A percentile compares a stretch with the other conserved stretches of the same genome.
These are phyloP conservation scores for Luidia sarsii DNA, from an alignment of 53 echinoderm and acorn worm species.

Conservation along the genomic window DNA sequence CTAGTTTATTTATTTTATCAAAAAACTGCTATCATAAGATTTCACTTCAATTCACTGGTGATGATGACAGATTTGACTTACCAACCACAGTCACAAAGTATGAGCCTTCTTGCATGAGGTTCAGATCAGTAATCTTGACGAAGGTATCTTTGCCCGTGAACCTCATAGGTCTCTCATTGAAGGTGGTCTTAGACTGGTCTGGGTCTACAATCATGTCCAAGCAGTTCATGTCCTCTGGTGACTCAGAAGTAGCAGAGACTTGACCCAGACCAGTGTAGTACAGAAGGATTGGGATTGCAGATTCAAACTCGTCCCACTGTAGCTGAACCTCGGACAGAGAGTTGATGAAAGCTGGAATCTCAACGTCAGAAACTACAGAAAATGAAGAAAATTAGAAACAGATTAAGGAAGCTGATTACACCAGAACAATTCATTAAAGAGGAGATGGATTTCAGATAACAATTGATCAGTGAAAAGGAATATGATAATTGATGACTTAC, in stretches of 20 bases:
- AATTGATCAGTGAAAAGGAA: too few species aligned
- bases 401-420: too few species aligned
- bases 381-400: not conserved
- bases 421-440: too few species aligned
- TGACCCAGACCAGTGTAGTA: slow-evolving; percentile 54
- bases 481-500: slow-evolving; percentile 25
- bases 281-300: slow-evolving; percentile 37
- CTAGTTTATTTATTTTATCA: too few species aligned
- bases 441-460: too few species aligned
- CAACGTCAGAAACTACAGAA: slow-evolving; percentile 18
- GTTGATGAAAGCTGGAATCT: slow-evolving; percentile 30
- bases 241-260: not conserved
- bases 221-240: slow-evolving; percentile 27
- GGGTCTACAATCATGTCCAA: slow-evolving; percentile 27
- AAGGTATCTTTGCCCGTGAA: slow-evolving; percentile 45
- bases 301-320: slow-evolving; percentile 42
- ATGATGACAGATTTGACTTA: not conserved
- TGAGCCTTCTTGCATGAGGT: slow-evolving; percentile 9
- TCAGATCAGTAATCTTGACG: slow-evolving; percentile 15
- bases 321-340: slow-evolving; percentile 34
- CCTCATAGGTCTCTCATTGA: slow-evolving; percentile 24
- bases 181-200: not conserved
- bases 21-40: too few species aligned
- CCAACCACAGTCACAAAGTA: slow-evolving; percentile 55
- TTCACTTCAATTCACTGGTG: not conserved